phyloP scores from a whole-genome alignment of 1,140 invertebrate species.

The Drosophila equinoxialis region DNA sequence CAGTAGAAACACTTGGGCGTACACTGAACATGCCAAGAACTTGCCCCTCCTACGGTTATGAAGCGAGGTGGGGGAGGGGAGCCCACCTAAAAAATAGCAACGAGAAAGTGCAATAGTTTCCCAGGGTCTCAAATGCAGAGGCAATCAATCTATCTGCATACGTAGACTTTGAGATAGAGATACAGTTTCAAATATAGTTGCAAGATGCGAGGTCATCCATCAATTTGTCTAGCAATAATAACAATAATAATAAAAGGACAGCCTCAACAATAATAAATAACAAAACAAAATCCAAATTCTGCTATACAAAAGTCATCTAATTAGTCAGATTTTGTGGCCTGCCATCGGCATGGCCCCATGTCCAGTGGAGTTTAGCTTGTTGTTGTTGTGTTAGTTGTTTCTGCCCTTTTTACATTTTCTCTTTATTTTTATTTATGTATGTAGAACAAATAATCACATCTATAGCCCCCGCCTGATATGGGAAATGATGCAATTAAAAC shows the following conservation, averaged over 20 bases:
- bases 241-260: slow-evolving; percentile 19
- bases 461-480: slow-evolving; percentile 55
- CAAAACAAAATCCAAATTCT: slow-evolving; percentile 60
- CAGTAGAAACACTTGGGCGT: slow-evolving; percentile 49
- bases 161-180: slow-evolving; percentile 37
- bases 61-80: slow-evolving; percentile 5
- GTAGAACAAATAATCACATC: slow-evolving; percentile 73
- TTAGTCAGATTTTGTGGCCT: slow-evolving; percentile 59
- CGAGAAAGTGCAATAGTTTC: slow-evolving; percentile 55
- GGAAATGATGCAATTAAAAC: slow-evolving; percentile 78
- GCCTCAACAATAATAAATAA: slow-evolving; percentile 52
- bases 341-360: slow-evolving; percentile 23
- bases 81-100: slow-evolving; percentile 56
- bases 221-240: slow-evolving; percentile 57
- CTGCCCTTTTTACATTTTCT: slow-evolving; percentile 29
- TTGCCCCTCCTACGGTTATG: slow-evolving; percentile 21
- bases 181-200: slow-evolving; percentile 47
- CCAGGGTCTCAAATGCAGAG: slow-evolving; percentile 51
- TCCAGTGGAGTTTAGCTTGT: slow-evolving; percentile 23
- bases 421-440: slow-evolving; percentile 63
- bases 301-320: slow-evolving; percentile 43
- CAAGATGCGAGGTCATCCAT: slow-evolving; percentile 56
- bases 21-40: slow-evolving; percentile 36
- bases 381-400: not conserved
- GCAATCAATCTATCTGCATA: slow-evolving; percentile 36